phyloP scores from a whole-genome alignment of 2,888 invertebrate species.

The Allophyes oxyacanthae region DNA sequence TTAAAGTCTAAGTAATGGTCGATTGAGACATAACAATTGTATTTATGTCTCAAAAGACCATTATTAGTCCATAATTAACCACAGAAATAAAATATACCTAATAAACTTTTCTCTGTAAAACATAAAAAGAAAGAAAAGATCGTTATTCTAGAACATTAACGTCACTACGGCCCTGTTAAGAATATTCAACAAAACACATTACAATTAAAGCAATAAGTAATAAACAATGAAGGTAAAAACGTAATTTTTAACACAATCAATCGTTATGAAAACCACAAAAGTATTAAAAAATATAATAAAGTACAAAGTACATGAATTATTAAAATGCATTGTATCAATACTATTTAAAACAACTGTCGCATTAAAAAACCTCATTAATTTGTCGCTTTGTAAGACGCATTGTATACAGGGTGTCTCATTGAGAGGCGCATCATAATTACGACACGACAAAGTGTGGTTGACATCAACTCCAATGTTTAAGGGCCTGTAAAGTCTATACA shows the following conservation, averaged over 20 bases:
- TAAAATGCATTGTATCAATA: conserved; percentile 22
- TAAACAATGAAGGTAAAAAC: conserved; percentile 22
- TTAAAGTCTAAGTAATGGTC: neutral
- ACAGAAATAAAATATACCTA: conserved; percentile 5
- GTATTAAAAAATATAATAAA: conserved; percentile 12
- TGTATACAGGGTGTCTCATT: conserved; percentile 74
- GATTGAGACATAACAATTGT: neutral
- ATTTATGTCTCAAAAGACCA: neutral
- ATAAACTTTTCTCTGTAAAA: conserved; percentile 4
- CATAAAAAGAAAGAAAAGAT: neutral
- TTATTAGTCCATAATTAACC: neutral
- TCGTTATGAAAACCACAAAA: conserved; percentile 29
- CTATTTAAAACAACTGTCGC: conserved; percentile 49
- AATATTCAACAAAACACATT: conserved; percentile 17
- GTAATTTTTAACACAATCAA: conserved; percentile 40
- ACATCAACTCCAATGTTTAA: conserved; percentile 83
- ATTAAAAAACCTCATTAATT: conserved; percentile 67
- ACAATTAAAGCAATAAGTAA: conserved; percentile 1
- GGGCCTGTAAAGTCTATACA: conserved; percentile 83
- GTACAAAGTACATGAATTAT: conserved; percentile 30
- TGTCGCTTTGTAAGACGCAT: conserved; percentile 75
- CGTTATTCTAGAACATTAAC: conserved; percentile 8
- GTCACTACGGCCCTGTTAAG: conserved; percentile 8
- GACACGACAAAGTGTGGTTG: conserved; percentile 80
- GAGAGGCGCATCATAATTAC: conserved; percentile 81